Base-by-base conservation (phyloP, 2,113 vertebrate genomes). In the Orthonyx spaldingii region DNA sequence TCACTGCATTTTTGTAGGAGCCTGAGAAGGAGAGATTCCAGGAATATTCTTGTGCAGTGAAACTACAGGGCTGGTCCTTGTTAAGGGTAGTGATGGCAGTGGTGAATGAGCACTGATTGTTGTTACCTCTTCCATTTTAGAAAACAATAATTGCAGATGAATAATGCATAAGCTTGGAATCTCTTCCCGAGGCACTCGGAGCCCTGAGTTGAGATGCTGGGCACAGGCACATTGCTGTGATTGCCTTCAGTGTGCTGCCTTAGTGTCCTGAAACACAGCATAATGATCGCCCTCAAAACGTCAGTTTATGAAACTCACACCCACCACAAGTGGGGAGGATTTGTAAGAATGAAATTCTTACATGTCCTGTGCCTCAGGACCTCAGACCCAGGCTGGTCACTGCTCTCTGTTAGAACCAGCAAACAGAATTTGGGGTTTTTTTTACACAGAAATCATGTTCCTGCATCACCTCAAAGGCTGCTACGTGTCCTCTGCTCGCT, bases 81-180 rank as follows among this genome's bases (percentile, higher is more conserved):
- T 42, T 87, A 70, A 90, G 55, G 39, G 71, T 21, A 39, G 42
- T 11, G 85, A 86, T 42, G 32, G 71, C 60, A 30, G 24, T 27
- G 63, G 55, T 77, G 80, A 94, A 86, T 32, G 74, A 94, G 30
- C 84, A 44, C n/a, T 65, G 87, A 82, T 89, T 84, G 72, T 70
- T 94, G 85, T 90, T 89, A 76, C 76, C 55, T 65, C 53, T 55
- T 64, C 41, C 9, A 35, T 79, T 91, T 92, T 84, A 61, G 57
- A 80, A 42, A 41, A n/a, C 28, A 49, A 74, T 30, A 95, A 47
- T 23, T 66, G 80, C 74, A 63, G 56, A 78, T 95, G 68, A 96
- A 96, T 95, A 91, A 97, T 91, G 60, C 27, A 95, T 85, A 22
- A 93, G 59, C 59, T 66, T 65, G 60, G 84, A 86, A 95, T 89